phyloP scores from a whole-genome alignment of 2,113 vertebrate species.

The Etia nguti region DNA sequence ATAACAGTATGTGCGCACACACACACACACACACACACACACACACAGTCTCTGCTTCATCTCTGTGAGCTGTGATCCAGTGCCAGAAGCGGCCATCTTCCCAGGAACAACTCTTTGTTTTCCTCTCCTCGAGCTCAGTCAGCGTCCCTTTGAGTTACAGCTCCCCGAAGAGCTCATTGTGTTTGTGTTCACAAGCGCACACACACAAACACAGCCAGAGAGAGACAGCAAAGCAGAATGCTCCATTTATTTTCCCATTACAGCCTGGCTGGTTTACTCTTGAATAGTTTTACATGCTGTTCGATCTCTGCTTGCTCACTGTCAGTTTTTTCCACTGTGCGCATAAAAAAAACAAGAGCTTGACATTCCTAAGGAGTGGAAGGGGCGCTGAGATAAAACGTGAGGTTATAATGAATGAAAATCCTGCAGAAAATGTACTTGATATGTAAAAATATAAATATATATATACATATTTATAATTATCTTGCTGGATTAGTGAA shows the following conservation, averaged over 20 bases:
- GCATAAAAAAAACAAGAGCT: slow-evolving; percentile 18
- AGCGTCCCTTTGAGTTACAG: slow-evolving; percentile 55
- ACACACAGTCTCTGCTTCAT: background rate
- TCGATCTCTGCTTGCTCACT: slow-evolving; percentile 35
- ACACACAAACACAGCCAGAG: background rate
- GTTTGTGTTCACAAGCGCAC: background rate
- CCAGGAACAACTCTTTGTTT: slow-evolving; percentile 53
- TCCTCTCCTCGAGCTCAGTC: slow-evolving; percentile 46
- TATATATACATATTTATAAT: background rate
- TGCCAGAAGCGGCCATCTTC: slow-evolving; percentile 55
- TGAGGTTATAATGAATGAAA: background rate
- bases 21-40: background rate
- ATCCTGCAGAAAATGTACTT: background rate
- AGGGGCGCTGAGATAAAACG: background rate
- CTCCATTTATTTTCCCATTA: slow-evolving; percentile 68
- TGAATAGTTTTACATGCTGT: slow-evolving; percentile 45
- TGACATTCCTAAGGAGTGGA: background rate
- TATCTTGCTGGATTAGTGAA: background rate
- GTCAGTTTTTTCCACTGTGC: background rate
- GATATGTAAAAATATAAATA: background rate
- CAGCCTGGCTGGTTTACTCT: slow-evolving; percentile 41
- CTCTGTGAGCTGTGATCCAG: slow-evolving; percentile 23
- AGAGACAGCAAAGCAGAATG: slow-evolving; percentile 44
- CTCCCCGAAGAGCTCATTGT: slow-evolving; percentile 42
- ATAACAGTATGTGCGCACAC: background rate